A percentile compares a stretch with the other conserved stretches of the same genome.
Conservation (phyloP, 2,888 invertebrate species). For the Machimus atricapillus region DNA sequence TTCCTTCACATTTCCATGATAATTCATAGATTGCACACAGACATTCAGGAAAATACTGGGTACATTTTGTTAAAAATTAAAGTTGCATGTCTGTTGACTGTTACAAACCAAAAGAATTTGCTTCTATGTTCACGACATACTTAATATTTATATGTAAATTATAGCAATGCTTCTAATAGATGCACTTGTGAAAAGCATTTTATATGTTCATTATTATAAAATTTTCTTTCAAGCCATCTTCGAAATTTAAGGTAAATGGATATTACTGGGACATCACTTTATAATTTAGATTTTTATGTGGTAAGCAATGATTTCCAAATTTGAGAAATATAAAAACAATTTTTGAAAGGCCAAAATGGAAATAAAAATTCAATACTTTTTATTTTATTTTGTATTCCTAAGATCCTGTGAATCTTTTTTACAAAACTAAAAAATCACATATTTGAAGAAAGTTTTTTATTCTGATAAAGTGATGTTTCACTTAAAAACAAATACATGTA, state of each 20-base stretch:
- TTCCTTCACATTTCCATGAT: not conserved
- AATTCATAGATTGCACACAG: not conserved
- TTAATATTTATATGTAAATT: not conserved
- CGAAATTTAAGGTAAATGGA: not conserved
- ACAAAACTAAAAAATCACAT: not conserved
- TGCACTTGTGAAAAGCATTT: not conserved
- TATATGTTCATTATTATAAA: not conserved
- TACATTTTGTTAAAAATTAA: not conserved
- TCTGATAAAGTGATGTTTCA: not conserved
- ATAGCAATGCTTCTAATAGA: not conserved
- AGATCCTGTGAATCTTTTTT: not conserved
- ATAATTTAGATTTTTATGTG: not conserved
- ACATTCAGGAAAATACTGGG: not conserved
- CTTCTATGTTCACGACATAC: constrained; percentile 13
- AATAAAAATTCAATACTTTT: no score
- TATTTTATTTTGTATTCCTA: not conserved
- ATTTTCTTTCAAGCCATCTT: not conserved
- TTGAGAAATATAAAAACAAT: no score
- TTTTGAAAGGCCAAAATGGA: no score
- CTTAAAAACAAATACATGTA: not conserved
- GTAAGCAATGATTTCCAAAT: no score
- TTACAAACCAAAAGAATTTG: constrained; percentile 9
- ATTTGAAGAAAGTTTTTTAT: no score
- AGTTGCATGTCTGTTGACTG: constrained; percentile 19
- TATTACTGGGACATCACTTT: not conserved